Percentiles rank a stretch among this genome's conserved stretches.
Evolutionary conservation across 2,113 vertebrate species (phyloP).

Genomic region (Cinclus mexicanus): DNA sequence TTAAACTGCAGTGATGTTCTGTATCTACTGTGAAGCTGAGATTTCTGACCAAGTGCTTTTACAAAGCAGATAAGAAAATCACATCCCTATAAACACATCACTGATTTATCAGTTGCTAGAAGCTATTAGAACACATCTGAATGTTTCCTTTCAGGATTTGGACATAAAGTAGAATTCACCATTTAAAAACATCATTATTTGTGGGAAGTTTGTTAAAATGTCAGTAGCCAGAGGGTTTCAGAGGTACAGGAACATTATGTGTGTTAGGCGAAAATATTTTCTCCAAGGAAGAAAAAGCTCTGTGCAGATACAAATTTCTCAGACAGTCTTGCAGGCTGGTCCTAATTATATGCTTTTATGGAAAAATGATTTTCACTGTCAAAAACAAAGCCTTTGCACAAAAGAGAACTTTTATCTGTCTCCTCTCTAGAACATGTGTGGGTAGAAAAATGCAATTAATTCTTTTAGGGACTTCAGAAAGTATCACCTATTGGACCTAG

Average conservation of each 20-base stretch:
- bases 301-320: constrained; percentile 34
- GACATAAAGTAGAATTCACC: not conserved
- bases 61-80: not conserved
- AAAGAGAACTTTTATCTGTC: constrained; percentile 40
- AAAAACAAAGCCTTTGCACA: not conserved
- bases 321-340: not conserved
- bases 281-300: constrained; percentile 11
- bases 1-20: not conserved
- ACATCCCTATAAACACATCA: rapidly evolving
- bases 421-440: constrained; percentile 20
- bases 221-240: not conserved
- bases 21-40: not conserved
- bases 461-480: constrained; percentile 66
- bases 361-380: constrained; percentile 21
- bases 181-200: not conserved
- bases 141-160: not conserved
- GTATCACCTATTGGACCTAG: constrained; percentile 68
- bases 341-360: not conserved
- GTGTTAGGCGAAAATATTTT: not conserved
- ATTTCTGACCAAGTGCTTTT: not conserved
- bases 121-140: not conserved
- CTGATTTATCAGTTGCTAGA: not conserved
- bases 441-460: constrained; percentile 61
- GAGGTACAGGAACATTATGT: not conserved
- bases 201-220: not conserved